phyloP scores from a whole-genome alignment of 2,797 vertebrate genomes.

The Manis pentadactyla region DNA sequence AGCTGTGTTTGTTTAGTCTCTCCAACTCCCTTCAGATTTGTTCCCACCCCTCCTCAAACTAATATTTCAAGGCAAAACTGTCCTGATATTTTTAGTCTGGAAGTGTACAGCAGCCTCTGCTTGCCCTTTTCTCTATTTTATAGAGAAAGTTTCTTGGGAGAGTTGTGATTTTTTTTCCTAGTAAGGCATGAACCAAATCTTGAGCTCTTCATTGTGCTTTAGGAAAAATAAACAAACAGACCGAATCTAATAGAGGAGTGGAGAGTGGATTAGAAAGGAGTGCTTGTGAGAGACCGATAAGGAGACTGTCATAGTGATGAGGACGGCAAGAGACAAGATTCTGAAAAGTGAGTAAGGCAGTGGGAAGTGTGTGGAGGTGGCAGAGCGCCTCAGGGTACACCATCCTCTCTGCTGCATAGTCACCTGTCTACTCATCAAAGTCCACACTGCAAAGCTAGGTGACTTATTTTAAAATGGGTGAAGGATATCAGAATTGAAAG shows the following conservation, averaged over 20 bases:
- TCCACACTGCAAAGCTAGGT: background rate
- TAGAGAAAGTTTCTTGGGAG: background rate
- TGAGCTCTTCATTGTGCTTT: background rate
- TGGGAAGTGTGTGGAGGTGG: background rate
- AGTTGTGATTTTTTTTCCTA: background rate
- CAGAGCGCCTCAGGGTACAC: accelerated
- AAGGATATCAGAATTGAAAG: background rate
- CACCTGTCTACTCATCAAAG: background rate
- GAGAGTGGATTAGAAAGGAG: background rate
- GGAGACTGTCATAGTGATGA: background rate
- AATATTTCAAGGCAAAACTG: conserved; percentile 41
- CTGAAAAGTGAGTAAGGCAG: background rate
- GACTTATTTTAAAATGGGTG: background rate
- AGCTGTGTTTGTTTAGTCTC: background rate
- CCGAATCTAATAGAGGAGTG: background rate
- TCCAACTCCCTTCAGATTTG: conserved; percentile 23
- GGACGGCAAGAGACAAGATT: background rate
- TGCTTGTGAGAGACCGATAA: background rate
- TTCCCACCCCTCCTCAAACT: background rate
- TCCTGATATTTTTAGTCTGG: background rate
- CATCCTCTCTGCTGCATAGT: background rate
- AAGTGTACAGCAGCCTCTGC: background rate
- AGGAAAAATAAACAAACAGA: background rate
- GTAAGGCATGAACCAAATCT: background rate
- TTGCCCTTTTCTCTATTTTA: background rate